Evolutionary conservation across 2,113 vertebrate genomes (phyloP).

Genomic region (Nothocercus nigrocapillus): DNA sequence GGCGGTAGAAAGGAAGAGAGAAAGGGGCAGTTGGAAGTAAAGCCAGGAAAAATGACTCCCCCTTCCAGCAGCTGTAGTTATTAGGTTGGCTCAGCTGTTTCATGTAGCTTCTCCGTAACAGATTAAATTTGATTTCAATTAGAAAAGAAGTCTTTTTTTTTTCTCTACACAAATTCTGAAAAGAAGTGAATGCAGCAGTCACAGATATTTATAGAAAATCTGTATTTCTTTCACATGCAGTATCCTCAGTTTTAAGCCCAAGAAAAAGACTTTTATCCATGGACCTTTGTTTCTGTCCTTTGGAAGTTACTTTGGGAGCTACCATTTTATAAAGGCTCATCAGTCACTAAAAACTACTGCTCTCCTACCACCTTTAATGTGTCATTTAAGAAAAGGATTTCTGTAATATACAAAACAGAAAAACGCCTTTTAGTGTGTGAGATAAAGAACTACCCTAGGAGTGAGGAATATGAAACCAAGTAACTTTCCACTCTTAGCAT

Average conservation of each 20-base stretch:
- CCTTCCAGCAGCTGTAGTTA: not conserved
- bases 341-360: not conserved
- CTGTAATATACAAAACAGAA: not conserved
- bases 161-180: not conserved
- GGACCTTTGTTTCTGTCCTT: not conserved
- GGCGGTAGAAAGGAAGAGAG: not conserved
- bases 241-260: not conserved
- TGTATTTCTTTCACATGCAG: not conserved
- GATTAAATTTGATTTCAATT: not conserved
- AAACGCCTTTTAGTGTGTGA: not conserved
- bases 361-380: not conserved
- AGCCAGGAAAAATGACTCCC: not conserved
- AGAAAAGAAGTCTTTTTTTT: not conserved
- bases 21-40: not conserved
- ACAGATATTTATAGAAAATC: not conserved
- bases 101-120: not conserved
- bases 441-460: not conserved
- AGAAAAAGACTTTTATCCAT: not conserved
- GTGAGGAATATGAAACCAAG: not conserved
- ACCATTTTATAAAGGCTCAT: not conserved
- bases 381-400: not conserved
- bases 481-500: not conserved
- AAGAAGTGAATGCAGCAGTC: not conserved
- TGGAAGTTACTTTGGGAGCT: not conserved
- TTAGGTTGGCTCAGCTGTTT: not conserved